Percentiles rank a stretch among this genome's conserved stretches.
These are phyloP conservation scores for Cyanoliseus patagonus DNA, from an alignment of 2,113 vertebrate species.

Conservation along the genomic window DNA sequence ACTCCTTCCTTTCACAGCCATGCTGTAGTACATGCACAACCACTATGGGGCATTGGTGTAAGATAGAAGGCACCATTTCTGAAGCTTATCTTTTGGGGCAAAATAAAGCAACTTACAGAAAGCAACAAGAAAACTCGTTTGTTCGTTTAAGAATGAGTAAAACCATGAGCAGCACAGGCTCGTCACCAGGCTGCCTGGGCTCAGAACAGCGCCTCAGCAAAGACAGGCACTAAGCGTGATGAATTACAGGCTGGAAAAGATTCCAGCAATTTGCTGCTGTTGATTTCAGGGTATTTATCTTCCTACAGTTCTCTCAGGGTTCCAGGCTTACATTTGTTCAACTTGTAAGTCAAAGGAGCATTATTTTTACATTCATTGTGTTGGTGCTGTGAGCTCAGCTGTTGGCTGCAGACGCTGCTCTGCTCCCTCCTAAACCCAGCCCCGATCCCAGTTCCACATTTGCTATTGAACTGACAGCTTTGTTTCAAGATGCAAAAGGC, in stretches of 20 bases:
- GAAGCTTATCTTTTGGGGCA: background rate
- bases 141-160: background rate
- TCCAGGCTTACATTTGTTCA: background rate
- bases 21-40: accelerated
- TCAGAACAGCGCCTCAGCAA: background rate
- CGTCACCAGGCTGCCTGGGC: background rate
- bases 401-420: background rate
- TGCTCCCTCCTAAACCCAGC: background rate
- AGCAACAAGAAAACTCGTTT: background rate
- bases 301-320: background rate
- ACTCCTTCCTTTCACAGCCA: background rate
- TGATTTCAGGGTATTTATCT: slow-evolving; percentile 36
- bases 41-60: background rate
- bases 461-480: background rate
- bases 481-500: slow-evolving; percentile 15
- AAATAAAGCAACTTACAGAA: background rate
- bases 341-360: background rate
- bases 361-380: background rate
- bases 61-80: background rate
- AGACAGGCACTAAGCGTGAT: slow-evolving; percentile 24
- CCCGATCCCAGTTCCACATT: background rate
- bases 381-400: background rate
- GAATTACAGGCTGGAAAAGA: background rate
- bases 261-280: background rate
- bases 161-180: background rate